Conservation (phyloP, 2,888 invertebrate genomes). For the Agrochola macilenta region DNA sequence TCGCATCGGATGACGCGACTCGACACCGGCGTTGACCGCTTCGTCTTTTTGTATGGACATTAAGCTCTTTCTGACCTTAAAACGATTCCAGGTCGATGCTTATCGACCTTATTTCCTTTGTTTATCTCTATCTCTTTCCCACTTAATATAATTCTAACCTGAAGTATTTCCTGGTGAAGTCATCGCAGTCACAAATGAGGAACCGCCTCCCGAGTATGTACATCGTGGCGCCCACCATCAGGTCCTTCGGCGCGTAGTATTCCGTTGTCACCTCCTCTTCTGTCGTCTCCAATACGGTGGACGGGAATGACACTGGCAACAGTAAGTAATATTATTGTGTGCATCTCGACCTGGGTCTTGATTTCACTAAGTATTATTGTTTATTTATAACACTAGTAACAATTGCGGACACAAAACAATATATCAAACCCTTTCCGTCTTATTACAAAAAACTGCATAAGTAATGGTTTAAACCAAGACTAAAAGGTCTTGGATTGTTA, state of each 20-base stretch:
- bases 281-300: constrained; percentile 92
- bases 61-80: not conserved
- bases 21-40: not conserved
- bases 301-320: constrained; percentile 90
- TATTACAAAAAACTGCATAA: too few species aligned
- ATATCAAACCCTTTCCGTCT: not conserved
- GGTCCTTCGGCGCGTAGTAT: constrained; percentile 95
- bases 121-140: not conserved
- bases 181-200: constrained; percentile 94
- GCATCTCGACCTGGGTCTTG: not conserved
- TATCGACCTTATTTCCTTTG: not conserved
- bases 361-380: not conserved
- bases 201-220: constrained; percentile 93
- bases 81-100: not conserved
- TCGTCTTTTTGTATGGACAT: not conserved
- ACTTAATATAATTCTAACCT: constrained; percentile 70
- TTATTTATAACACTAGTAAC: not conserved
- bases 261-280: constrained; percentile 93
- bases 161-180: constrained; percentile 95
- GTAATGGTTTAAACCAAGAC: too few species aligned
- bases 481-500: too few species aligned
- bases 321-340: constrained; percentile 20
- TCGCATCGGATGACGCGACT: not conserved
- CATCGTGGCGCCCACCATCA: constrained; percentile 93
- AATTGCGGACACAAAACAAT: not conserved